phyloP scores from a whole-genome alignment of 2,797 vertebrate genomes.

The Leptodactylus fallax region DNA sequence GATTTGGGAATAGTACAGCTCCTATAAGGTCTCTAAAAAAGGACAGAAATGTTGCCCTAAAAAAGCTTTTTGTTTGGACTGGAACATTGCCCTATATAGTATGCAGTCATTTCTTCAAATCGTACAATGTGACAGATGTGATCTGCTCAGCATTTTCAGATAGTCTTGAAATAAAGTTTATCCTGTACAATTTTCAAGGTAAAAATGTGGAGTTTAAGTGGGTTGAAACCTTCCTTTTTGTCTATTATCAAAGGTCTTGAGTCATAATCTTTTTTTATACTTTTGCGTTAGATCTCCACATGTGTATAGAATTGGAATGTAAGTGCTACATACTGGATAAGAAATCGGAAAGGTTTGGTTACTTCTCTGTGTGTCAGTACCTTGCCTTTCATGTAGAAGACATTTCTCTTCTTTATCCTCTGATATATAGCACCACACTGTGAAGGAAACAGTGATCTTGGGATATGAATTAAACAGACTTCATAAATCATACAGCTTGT shows the following conservation, averaged over 20 bases:
- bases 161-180: background rate
- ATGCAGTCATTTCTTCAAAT: too few relatives aligned
- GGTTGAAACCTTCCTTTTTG: background rate
- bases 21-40: too few relatives aligned
- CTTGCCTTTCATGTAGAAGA: slow-evolving; percentile 38
- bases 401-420: slow-evolving; percentile 28
- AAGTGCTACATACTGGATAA: background rate
- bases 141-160: background rate
- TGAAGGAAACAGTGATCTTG: slow-evolving; percentile 57
- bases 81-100: background rate
- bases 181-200: background rate
- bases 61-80: too few relatives aligned
- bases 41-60: too few relatives aligned
- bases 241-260: background rate
- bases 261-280: background rate
- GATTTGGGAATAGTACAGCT: too few relatives aligned
- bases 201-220: background rate
- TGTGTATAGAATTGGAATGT: background rate
- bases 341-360: slow-evolving; percentile 10
- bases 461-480: slow-evolving; percentile 56
- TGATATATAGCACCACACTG: slow-evolving; percentile 44
- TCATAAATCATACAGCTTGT: slow-evolving; percentile 55
- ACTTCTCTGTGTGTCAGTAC: slow-evolving; percentile 22
- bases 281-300: slow-evolving; percentile 28
- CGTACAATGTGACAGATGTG: background rate